phyloP scores from a whole-genome alignment of 1,140 invertebrate species.

The Archivesica marissinica region DNA sequence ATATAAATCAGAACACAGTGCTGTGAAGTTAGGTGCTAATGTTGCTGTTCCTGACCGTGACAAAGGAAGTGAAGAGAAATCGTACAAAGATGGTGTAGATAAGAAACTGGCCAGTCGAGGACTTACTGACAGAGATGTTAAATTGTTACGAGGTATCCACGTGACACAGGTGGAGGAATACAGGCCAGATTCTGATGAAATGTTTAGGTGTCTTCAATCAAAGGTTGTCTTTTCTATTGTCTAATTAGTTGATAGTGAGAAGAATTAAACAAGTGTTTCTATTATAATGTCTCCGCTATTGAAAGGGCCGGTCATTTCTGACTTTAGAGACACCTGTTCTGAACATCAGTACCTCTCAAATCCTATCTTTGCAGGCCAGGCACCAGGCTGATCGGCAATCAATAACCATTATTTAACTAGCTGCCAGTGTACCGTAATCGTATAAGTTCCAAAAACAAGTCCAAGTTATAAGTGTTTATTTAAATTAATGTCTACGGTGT shows the following conservation, averaged over 20 bases:
- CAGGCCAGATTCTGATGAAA: slow-evolving; percentile 19
- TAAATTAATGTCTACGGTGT: too few species aligned
- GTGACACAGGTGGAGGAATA: slow-evolving; percentile 11
- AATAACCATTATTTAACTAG: too few species aligned
- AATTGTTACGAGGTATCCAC: slow-evolving; percentile 5
- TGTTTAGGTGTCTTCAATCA: slow-evolving; percentile 50
- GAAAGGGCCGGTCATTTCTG: too few species aligned
- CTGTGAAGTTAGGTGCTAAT: slow-evolving; percentile 14
- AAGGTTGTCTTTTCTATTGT: slow-evolving; percentile 25
- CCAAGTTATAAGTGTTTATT: too few species aligned
- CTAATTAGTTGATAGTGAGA: background rate
- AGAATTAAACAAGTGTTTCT: background rate
- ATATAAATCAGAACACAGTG: slow-evolving; percentile 6
- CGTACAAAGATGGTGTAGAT: slow-evolving; percentile 1
- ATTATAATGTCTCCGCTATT: too few species aligned
- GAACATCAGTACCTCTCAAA: too few species aligned
- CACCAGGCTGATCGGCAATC: too few species aligned
- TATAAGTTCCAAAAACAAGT: too few species aligned
- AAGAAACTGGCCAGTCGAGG: background rate
- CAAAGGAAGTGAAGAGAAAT: slow-evolving; percentile 4
- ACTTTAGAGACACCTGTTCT: too few species aligned
- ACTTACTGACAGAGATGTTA: background rate
- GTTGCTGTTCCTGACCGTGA: too few species aligned
- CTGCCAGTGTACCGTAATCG: too few species aligned
- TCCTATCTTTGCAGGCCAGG: too few species aligned